Percentiles rank a stretch among this genome's conserved stretches.
phyloP scores from a whole-genome alignment of 92 coral and sea anemone genomes.

The Scolanthus callimorphus region DNA sequence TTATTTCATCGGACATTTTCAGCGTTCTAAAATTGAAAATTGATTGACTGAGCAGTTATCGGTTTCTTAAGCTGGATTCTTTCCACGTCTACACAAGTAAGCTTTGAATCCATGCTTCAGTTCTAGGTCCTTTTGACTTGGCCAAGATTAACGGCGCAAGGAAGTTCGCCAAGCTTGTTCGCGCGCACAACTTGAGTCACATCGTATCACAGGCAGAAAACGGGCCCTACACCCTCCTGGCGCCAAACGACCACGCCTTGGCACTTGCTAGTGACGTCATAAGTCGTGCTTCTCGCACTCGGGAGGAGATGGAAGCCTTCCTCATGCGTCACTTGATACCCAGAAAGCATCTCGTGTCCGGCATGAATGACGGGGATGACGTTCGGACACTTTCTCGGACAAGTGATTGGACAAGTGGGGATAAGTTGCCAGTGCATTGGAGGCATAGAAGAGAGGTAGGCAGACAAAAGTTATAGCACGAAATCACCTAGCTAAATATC shows the following conservation, averaged over 20 bases:
- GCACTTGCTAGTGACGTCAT: neutral
- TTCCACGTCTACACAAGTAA: too few species aligned
- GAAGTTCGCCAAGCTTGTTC: neutral
- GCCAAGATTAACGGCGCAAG: slow-evolving; percentile 1
- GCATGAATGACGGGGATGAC: neutral
- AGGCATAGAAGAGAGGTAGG: too few species aligned
- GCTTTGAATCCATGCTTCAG: too few species aligned
- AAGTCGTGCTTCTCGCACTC: neutral
- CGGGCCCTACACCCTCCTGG: slow-evolving; percentile 1
- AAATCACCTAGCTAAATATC: too few species aligned
- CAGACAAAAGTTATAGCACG: too few species aligned
- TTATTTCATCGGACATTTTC: too few species aligned
- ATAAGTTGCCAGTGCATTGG: neutral
- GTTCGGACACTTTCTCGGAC: neutral
- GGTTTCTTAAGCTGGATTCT: too few species aligned
- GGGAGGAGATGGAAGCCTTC: neutral
- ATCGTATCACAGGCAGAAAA: neutral
- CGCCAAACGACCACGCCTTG: slow-evolving; percentile 2
- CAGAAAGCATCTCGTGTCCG: neutral
- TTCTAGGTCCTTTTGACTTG: slow-evolving; percentile 3
- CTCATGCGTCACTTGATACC: neutral
- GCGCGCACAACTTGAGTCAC: neutral
- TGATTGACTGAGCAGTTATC: too few species aligned
- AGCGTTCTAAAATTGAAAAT: too few species aligned
- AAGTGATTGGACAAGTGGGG: neutral